Conservation (phyloP, 35 echinoderm and acorn worm species). For the Ptychodera flava region DNA sequence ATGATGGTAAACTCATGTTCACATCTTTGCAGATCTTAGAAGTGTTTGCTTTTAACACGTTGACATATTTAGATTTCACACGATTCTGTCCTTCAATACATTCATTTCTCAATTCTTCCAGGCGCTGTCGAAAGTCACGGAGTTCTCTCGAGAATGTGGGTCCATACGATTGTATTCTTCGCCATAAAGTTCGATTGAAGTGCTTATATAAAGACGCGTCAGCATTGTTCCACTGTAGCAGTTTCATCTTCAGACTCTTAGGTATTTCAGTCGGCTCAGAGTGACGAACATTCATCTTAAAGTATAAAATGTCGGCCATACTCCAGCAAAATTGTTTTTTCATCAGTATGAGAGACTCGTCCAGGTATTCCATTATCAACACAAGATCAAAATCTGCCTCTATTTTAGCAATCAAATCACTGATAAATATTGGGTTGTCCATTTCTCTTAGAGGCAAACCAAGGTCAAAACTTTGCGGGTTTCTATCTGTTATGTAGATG, state of each 20-base stretch:
- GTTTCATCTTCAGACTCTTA: background rate
- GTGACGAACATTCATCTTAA: constrained; percentile 24
- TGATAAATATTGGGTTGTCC: constrained; percentile 22
- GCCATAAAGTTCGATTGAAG: constrained; percentile 21
- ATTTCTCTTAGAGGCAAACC: constrained; percentile 41
- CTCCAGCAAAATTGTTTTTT: constrained; percentile 72
- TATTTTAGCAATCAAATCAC: constrained; percentile 40
- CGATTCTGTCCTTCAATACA: background rate
- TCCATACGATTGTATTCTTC: background rate
- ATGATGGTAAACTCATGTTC: background rate
- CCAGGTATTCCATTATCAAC: constrained; percentile 77
- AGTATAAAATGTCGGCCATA: constrained; percentile 70
- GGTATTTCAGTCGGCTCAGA: background rate
- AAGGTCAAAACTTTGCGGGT: constrained; percentile 62
- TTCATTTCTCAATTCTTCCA: background rate
- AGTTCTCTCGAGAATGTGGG: background rate
- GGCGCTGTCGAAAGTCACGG: background rate
- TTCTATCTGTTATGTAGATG: constrained; percentile 4
- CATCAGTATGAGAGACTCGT: constrained; percentile 70
- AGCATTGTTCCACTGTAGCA: background rate
- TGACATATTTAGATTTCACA: background rate
- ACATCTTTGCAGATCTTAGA: background rate
- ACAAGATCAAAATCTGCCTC: constrained; percentile 65
- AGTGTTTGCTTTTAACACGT: background rate
- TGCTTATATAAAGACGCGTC: constrained; percentile 10